Percentiles rank a stretch among this genome's conserved stretches.
phyloP scores from a whole-genome alignment of 2,113 vertebrate genomes.

The Oenanthe melanoleuca region DNA sequence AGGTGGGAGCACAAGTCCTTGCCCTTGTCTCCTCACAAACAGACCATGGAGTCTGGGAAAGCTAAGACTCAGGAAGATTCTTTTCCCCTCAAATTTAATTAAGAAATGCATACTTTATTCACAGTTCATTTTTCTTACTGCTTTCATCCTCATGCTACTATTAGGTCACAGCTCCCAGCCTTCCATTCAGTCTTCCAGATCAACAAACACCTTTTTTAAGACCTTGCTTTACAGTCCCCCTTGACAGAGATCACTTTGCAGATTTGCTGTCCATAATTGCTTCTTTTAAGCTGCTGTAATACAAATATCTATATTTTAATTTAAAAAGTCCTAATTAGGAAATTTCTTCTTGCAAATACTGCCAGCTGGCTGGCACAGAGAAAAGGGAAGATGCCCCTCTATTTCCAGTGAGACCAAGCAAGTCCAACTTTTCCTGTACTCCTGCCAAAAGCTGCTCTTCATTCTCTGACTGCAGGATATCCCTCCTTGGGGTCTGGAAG shows the following conservation, averaged over 20 bases:
- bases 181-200: not conserved
- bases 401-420: not conserved
- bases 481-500: not conserved
- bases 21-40: not conserved
- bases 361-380: not conserved
- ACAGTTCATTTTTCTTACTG: not conserved
- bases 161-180: not conserved
- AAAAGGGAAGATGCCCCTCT: not conserved
- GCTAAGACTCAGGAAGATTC: not conserved
- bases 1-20: not conserved
- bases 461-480: not conserved
- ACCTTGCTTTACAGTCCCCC: not conserved
- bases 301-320: not conserved
- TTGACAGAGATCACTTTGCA: not conserved
- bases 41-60: not conserved
- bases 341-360: not conserved
- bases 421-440: not conserved
- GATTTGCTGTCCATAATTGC: not conserved
- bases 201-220: not conserved
- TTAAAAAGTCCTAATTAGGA: not conserved
- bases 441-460: not conserved
- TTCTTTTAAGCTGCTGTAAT: not conserved
- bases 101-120: constrained; percentile 6
- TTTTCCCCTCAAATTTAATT: not conserved
- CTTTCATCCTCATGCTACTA: not conserved